Evolutionary conservation across 2,888 invertebrate species (phyloP).

Genomic region (Rhorus exstirpatorius): DNA sequence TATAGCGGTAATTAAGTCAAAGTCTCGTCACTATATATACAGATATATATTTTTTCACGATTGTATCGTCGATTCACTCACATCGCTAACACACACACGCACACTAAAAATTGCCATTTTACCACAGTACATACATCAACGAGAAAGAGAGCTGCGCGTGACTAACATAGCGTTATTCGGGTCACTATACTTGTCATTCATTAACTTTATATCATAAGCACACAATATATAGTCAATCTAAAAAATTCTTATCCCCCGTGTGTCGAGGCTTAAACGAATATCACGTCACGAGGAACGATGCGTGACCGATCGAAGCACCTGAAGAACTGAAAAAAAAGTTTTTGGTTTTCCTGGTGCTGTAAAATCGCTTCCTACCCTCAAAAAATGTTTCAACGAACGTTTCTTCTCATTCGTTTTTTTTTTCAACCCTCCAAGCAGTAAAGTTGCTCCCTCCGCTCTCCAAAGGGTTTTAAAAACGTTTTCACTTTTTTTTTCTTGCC

Average conservation of each 20-base stretch:
- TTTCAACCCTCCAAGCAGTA: slow-evolving; percentile 13
- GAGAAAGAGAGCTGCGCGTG: slow-evolving; percentile 37
- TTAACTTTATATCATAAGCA: slow-evolving; percentile 54
- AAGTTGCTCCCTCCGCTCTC: slow-evolving; percentile 30
- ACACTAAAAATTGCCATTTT: slow-evolving; percentile 20
- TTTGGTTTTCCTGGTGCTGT: slow-evolving; percentile 2
- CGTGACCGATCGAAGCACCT: slow-evolving; percentile 61
- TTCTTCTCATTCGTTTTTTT: slow-evolving; percentile 15
- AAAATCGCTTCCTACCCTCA: slow-evolving; percentile 9
- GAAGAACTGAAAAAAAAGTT: slow-evolving; percentile 59
- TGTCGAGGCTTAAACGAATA: slow-evolving; percentile 5
- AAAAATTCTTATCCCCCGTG: neutral
- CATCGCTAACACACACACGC: slow-evolving; percentile 23
- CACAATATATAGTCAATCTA: neutral
- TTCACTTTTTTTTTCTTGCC: slow-evolving; percentile 52
- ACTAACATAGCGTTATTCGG: slow-evolving; percentile 55
- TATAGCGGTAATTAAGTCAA: slow-evolving; percentile 67
- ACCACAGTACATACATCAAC: slow-evolving; percentile 15
- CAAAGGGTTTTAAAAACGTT: slow-evolving; percentile 40
- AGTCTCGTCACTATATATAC: slow-evolving; percentile 43
- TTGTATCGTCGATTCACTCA: slow-evolving; percentile 29
- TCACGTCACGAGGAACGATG: slow-evolving; percentile 37
- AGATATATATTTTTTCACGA: slow-evolving; percentile 36
- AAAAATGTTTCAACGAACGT: neutral
- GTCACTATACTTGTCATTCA: slow-evolving; percentile 48